phyloP scores from a whole-genome alignment of 2,113 vertebrate species.

The Perca fluviatilis region DNA sequence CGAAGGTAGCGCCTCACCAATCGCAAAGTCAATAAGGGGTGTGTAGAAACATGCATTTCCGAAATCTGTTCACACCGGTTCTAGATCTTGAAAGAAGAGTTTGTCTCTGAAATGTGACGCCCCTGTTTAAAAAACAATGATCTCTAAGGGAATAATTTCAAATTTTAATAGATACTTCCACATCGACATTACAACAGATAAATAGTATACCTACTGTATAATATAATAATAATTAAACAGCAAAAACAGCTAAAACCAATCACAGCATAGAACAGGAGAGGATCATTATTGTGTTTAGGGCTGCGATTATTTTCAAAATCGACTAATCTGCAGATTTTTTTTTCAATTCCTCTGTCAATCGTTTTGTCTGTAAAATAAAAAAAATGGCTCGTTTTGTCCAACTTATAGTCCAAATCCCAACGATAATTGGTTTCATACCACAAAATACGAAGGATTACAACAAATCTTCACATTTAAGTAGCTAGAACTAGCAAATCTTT shows the following conservation, averaged over 20 bases:
- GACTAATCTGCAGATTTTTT: neutral
- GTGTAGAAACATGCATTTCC: constrained; percentile 32
- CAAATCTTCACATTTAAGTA: neutral
- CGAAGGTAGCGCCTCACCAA: constrained; percentile 28
- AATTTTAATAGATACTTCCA: neutral
- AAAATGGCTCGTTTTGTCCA: neutral
- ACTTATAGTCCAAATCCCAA: too few relatives aligned
- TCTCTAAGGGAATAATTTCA: neutral
- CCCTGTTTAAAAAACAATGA: neutral
- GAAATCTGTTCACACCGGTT: constrained; percentile 12
- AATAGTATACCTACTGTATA: neutral
- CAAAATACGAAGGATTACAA: neutral
- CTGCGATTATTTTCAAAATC: neutral
- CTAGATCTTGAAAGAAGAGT: constrained; percentile 1
- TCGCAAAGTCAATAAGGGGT: constrained; percentile 57
- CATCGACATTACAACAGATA: neutral
- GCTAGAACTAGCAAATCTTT: neutral
- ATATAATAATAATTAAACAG: too few relatives aligned
- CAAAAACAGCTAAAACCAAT: neutral
- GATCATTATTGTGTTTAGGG: neutral
- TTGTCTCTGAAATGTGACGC: constrained; percentile 9
- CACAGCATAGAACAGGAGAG: neutral
- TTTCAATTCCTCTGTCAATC: neutral
- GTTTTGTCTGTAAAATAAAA: neutral
- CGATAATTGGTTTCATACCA: neutral